Evolutionary conservation across 2,113 vertebrate genomes (phyloP).

Genomic region (Danio rerio): DNA sequence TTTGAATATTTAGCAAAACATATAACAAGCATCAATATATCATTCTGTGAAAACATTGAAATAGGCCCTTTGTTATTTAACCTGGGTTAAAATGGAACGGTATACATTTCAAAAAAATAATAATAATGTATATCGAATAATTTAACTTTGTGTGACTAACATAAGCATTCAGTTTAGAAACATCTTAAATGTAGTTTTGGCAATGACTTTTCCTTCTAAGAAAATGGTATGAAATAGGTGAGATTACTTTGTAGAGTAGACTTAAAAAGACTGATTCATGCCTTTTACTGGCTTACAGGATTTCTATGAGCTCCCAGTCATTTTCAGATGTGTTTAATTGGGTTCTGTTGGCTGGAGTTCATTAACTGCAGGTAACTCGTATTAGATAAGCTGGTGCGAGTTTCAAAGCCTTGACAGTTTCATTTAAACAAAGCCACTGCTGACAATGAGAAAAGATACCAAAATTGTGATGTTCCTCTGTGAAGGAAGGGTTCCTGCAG

Average conservation of each 20-base stretch:
- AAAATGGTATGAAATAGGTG: background rate
- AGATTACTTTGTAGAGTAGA: slow-evolving; percentile 7
- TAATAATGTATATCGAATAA: background rate
- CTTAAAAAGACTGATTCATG: slow-evolving; percentile 5
- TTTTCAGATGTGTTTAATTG: slow-evolving; percentile 32
- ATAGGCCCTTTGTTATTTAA: background rate
- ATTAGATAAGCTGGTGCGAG: slow-evolving; percentile 36
- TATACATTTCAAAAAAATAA: no score
- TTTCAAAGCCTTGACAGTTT: slow-evolving; percentile 40
- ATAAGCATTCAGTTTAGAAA: background rate
- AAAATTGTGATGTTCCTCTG: background rate
- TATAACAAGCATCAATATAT: background rate
- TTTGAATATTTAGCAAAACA: background rate
- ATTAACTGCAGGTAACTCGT: slow-evolving; percentile 28
- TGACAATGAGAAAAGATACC: slow-evolving; percentile 12
- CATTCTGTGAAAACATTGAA: background rate
- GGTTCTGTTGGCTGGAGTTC: slow-evolving; percentile 20
- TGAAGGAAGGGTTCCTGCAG: background rate
- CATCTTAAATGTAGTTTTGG: background rate
- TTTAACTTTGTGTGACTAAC: background rate
- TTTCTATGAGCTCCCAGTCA: background rate
- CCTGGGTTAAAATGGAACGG: background rate
- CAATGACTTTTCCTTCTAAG: background rate
- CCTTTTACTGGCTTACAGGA: slow-evolving; percentile 11
- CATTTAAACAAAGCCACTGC: background rate